Base-by-base conservation (phyloP, 2,888 invertebrate genomes). In the Drosophila percnosoma region DNA sequence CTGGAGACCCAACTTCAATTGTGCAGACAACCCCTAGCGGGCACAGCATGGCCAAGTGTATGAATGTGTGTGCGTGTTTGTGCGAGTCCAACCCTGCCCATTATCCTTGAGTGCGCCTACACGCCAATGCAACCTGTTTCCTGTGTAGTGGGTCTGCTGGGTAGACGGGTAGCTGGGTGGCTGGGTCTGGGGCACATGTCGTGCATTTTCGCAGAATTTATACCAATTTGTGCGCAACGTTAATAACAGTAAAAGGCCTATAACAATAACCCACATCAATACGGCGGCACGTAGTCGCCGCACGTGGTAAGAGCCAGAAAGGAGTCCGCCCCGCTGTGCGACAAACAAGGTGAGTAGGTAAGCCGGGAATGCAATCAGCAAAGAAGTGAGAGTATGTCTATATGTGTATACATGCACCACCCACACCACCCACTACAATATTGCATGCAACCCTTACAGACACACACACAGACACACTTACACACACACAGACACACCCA, bases 211-310 rank as follows among this genome's bases (percentile, higher is more conserved):
- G 62, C 85, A 80, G 90, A 80, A 89, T 86, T 89, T 78, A 80
- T 87, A 86, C 85, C 85, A 86, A 86, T 86, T 89, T 86, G 90
- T 78, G 80, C 73, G 72, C 73, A 80, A 78, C 84, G 89, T 85
- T 85, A 89, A 85, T 85, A 85, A 85, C 87, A 74, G 68, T 77
- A 73, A 83, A 89, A 77, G 85, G 85, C 80, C 90, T 89, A 89
- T 89, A 86, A 89, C 85, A 89, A 86, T 86, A 86, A 86, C 85
- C 85, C 90, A 89, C 85, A 86, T 86, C 85, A 85, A 86, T 86
- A 89, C 73, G 73, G 55, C 73, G 85, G 87, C 85, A 85, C 85
- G 85, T 85, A 85, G 90, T 68, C 73, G 62, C 81, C 70, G 83
- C 90, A 86, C 89, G 78, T 80, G 86, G 88, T 85, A 73, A 80